Conservation (phyloP, 2,797 vertebrate species). For the Poecilia velifera region DNA sequence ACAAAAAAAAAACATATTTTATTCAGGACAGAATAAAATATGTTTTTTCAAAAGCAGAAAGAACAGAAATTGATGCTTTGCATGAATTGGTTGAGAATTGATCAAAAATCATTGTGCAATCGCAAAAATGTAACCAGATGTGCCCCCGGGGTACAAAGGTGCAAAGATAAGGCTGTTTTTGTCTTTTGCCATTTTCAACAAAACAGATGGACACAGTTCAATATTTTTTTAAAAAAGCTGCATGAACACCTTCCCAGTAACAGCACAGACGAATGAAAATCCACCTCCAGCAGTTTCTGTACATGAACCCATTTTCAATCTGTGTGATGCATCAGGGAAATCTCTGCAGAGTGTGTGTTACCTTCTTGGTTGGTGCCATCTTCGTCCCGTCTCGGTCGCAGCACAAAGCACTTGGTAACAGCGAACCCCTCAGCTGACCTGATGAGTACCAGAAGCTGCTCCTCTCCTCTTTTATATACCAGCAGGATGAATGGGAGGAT, state of each 20-base stretch:
- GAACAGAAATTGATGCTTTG: accelerated
- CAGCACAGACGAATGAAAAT: background rate
- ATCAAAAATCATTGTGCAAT: background rate
- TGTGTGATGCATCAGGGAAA: background rate
- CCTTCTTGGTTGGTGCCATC: conserved; percentile 67
- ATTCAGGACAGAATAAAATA: background rate
- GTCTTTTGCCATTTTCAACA: conserved; percentile 15
- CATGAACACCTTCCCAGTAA: background rate
- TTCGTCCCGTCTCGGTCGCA: conserved; percentile 44
- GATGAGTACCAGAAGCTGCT: background rate
- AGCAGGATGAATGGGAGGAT: conserved; percentile 38
- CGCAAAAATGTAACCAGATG: conserved; percentile 1
- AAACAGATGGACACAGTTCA: background rate
- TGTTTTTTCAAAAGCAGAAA: background rate
- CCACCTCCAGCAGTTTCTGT: background rate
- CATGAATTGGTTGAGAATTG: background rate
- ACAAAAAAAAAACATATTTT: background rate
- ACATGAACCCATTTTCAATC: background rate
- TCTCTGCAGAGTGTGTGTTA: conserved; percentile 28
- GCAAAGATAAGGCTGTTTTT: conserved; percentile 41
- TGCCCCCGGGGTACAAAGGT: conserved; percentile 44
- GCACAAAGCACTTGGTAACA: conserved; percentile 50
- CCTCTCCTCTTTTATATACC: conserved; percentile 42
- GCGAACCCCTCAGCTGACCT: conserved; percentile 24
- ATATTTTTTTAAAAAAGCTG: background rate